phyloP scores from a whole-genome alignment of 2,113 vertebrate species.

The Glareola pratincola region DNA sequence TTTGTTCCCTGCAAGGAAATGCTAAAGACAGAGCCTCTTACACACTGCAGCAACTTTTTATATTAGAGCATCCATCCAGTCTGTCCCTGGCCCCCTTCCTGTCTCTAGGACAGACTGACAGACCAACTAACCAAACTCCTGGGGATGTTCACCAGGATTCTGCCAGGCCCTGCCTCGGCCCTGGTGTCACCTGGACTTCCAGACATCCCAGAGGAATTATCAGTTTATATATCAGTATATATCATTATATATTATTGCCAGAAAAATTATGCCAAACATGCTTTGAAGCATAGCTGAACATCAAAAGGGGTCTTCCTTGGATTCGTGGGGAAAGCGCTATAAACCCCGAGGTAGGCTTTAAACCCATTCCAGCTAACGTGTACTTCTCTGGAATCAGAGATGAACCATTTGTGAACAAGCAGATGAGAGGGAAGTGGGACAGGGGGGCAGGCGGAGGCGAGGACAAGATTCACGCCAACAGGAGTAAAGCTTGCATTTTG shows the following conservation, averaged over 20 bases:
- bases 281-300: not conserved
- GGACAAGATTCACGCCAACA: not conserved
- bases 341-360: not conserved
- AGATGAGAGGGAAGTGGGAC: not conserved
- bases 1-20: not conserved
- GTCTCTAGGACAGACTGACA: not conserved
- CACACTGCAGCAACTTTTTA: not conserved
- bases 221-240: too few species aligned
- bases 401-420: not conserved
- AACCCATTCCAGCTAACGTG: not conserved
- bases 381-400: not conserved
- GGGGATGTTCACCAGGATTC: not conserved
- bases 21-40: not conserved
- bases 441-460: fast-evolving
- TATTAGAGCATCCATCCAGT: not conserved
- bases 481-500: not conserved
- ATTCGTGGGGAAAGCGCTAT: fast-evolving
- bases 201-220: not conserved
- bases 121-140: not conserved
- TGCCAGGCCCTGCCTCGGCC: not conserved
- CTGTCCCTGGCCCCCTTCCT: not conserved
- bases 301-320: not conserved
- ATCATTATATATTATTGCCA: too few species aligned
- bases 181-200: not conserved
- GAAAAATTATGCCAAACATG: not conserved